Conservation (phyloP, 2,113 vertebrate genomes). For the Oncorhynchus clarkii region DNA sequence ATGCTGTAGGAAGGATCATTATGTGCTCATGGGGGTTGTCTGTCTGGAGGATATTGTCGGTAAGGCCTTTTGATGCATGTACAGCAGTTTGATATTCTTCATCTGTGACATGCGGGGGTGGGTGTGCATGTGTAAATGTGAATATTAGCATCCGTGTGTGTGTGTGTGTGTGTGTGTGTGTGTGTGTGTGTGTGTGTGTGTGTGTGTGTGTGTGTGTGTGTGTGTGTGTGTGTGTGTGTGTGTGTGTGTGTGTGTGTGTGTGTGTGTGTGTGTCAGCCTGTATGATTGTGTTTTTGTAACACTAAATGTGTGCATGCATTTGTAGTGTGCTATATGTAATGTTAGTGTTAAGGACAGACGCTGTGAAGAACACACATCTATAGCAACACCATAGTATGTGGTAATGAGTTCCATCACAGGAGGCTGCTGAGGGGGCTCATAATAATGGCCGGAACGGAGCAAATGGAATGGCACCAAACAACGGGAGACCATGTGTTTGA, state of each 20-base stretch:
- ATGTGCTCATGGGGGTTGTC: conserved; percentile 45
- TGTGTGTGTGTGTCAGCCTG: background rate
- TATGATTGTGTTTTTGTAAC: too few species aligned
- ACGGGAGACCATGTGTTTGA: too few species aligned
- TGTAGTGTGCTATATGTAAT: too few species aligned
- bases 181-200: background rate
- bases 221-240: background rate
- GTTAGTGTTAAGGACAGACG: too few species aligned
- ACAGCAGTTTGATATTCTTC: conserved; percentile 18
- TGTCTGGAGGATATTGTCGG: conserved; percentile 6
- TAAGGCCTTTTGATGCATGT: conserved; percentile 45
- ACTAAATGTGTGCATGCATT: too few species aligned
- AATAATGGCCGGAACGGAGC: too few species aligned
- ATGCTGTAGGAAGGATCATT: conserved; percentile 36
- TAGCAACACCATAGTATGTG: too few species aligned
- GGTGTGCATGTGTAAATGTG: background rate
- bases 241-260: too few species aligned
- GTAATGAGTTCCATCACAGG: too few species aligned
- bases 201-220: background rate
- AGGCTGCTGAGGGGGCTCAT: too few species aligned
- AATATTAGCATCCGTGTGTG: background rate
- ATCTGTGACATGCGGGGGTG: background rate
- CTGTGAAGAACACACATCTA: too few species aligned
- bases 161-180: background rate
- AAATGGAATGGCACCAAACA: too few species aligned